Base-by-base conservation (phyloP, 1,140 invertebrate genomes). In the Pseudobourletiella spinata region DNA sequence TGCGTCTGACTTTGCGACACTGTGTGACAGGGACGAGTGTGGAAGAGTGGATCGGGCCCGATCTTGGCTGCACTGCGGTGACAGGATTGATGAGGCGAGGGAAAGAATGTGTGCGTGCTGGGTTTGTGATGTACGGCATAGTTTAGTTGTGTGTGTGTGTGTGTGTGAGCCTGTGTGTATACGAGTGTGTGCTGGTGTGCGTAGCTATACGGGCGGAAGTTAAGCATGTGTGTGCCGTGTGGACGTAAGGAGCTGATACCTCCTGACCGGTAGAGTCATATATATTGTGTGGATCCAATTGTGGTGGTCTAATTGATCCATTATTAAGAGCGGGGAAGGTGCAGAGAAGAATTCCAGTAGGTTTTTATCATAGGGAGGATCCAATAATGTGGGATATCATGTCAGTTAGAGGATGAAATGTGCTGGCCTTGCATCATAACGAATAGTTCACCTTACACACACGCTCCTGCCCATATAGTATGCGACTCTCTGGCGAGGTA, bases 251-350 rank as follows among this genome's bases (percentile, higher is more conserved):
- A n/a, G n/a, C n/a, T n/a, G n/a, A 14, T n/a, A 42, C 11, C 11
- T n/a, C n/a, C 35, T 42, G 35, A 42, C n/a, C 35, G 35, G 46
- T 48, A 8, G 6, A 24, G 22, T 16, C 11, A 48, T 39, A 39
- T 8, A 48, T 18, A 24, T 16, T 48, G 46, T 4, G 6, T 20
- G 57, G 43, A 59, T 61, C 59, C 59, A 61, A 54, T 61, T 52
- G 30, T 65, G 56, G 59, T 57, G 64, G 20, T 61, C 59, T 65
- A 65, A 65, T 65, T 65, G 59, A 58, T 46, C 64, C 64, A 65
- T 65, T 65, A 65, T 65, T 65, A 46, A 65, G 59, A 26, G 48
- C 43, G 6, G 48, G 18, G n/a, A n/a, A 61, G 56, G 64, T 58
- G 64, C 29, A 48, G 58, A 58, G 56, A 56, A 57, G 61, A 63